A percentile compares a stretch with the other conserved stretches of the same genome.
Evolutionary conservation across 2,113 vertebrate genomes (phyloP).

Genomic region (Phylloscopus whistleri): DNA sequence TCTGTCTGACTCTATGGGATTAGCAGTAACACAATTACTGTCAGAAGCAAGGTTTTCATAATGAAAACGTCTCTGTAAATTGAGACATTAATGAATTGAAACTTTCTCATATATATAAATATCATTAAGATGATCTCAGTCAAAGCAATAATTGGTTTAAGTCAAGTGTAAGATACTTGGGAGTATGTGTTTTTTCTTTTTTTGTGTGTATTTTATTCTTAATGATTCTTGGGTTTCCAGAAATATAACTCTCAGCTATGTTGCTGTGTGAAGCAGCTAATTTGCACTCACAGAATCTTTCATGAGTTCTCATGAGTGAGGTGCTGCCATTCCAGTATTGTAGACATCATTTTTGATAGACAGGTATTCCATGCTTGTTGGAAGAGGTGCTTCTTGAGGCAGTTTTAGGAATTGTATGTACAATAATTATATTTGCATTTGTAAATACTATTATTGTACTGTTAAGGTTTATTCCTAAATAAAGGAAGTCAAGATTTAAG

Average conservation of each 20-base stretch:
- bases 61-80: not conserved
- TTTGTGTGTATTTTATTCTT: not conserved
- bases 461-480: not conserved
- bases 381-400: not conserved
- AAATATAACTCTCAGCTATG: not conserved
- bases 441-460: not conserved
- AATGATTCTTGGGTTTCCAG: not conserved
- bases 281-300: not conserved
- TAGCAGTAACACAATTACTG: not conserved
- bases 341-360: not conserved
- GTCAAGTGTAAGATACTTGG: not conserved
- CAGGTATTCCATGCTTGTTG: not conserved
- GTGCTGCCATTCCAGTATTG: not conserved
- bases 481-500: not conserved
- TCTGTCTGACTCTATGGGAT: not conserved
- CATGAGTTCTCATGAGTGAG: not conserved
- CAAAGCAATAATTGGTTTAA: not conserved
- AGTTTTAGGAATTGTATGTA: not conserved
- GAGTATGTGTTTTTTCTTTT: not conserved
- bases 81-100: not conserved
- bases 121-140: not conserved
- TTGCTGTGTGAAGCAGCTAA: not conserved
- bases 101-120: not conserved
- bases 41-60: not conserved
- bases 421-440: not conserved